A percentile compares a stretch with the other conserved stretches of the same genome.
phyloP scores from a whole-genome alignment of 1,140 invertebrate species.

The Spodoptera litura region DNA sequence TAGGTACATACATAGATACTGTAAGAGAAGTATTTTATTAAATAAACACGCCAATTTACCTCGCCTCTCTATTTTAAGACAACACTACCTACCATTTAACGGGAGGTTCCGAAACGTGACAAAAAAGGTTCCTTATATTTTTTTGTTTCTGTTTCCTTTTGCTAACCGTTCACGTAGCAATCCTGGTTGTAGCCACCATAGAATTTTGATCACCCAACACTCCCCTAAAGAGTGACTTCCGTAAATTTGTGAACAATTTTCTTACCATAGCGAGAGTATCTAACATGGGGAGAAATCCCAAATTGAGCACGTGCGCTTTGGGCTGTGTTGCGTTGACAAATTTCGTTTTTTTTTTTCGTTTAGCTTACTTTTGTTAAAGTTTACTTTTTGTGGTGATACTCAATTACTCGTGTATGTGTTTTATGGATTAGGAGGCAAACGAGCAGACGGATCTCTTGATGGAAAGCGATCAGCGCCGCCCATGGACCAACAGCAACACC shows the following conservation, averaged over 20 bases:
- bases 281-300: neutral
- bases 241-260: constrained; percentile 13
- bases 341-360: too few species aligned
- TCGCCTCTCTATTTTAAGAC: neutral
- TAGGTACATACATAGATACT: too few species aligned
- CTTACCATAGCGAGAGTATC: neutral
- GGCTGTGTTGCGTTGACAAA: neutral
- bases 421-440: too few species aligned
- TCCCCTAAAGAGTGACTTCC: neutral
- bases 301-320: neutral
- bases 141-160: neutral
- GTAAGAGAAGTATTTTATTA: constrained; percentile 1
- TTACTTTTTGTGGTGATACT: too few species aligned
- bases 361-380: too few species aligned
- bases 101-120: neutral
- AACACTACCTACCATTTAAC: neutral
- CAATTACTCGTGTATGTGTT: too few species aligned
- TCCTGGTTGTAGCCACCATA: constrained; percentile 6
- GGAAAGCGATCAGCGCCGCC: too few species aligned
- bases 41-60: neutral
- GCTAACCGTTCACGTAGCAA: constrained; percentile 6
- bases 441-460: too few species aligned
- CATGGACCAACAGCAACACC: too few species aligned
- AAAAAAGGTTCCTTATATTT: constrained; percentile 16
- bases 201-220: constrained; percentile 36